Conservation (phyloP, 2,888 invertebrate genomes). For the Sussaba pulchella region DNA sequence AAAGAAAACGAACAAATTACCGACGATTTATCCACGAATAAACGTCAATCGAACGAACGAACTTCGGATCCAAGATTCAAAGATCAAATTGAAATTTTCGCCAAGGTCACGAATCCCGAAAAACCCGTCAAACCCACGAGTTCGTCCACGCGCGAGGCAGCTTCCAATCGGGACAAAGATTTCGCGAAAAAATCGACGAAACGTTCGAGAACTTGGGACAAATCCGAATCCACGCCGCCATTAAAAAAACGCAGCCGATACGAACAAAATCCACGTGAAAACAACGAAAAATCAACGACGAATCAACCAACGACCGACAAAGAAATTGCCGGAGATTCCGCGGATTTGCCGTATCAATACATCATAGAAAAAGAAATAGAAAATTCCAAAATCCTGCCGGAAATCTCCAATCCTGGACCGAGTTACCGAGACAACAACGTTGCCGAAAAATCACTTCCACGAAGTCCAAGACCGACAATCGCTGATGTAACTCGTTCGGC, state of each 20-base stretch:
- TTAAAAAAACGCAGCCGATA: constrained; percentile 35
- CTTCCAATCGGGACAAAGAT: constrained; percentile 30
- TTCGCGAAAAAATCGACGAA: background rate
- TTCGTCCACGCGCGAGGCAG: background rate
- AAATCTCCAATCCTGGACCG: constrained; percentile 22
- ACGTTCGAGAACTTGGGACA: background rate
- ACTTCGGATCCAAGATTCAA: background rate
- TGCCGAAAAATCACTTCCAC: no score
- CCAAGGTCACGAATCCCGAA: background rate
- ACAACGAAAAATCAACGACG: constrained; percentile 20
- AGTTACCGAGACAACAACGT: constrained; percentile 42
- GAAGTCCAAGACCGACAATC: constrained; percentile 47
- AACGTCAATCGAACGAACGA: background rate
- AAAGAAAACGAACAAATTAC: background rate
- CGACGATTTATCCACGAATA: background rate
- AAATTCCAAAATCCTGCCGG: constrained; percentile 60
- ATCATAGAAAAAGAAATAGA: constrained; percentile 79
- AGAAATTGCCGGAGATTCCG: constrained; percentile 59
- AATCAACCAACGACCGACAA: constrained; percentile 43
- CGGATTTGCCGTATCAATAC: constrained; percentile 79
- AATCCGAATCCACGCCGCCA: constrained; percentile 12
- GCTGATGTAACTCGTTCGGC: constrained; percentile 75
- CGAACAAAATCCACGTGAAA: constrained; percentile 1
- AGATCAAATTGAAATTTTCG: background rate
- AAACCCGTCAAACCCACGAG: background rate